phyloP scores from a whole-genome alignment of 2,113 vertebrate species.

The Raja brachyura region DNA sequence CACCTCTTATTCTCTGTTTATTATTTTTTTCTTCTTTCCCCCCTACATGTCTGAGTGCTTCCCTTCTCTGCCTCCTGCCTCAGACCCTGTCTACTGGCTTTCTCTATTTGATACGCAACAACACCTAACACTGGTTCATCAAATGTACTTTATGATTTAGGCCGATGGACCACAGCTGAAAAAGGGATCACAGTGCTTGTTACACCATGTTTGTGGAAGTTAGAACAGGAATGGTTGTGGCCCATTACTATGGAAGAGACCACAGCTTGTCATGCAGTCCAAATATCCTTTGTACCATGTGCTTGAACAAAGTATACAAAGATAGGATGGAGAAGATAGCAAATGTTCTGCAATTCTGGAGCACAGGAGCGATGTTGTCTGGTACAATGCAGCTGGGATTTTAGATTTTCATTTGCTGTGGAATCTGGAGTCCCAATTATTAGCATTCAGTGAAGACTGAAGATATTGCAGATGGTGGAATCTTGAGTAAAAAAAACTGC shows the following conservation, averaged over 20 bases:
- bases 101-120: no score
- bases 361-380: not conserved
- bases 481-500: no score
- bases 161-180: not conserved
- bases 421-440: not conserved
- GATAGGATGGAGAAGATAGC: not conserved
- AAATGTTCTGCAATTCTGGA: not conserved
- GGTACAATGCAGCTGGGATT: not conserved
- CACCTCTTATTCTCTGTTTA: no score
- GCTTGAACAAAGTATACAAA: not conserved
- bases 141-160: not conserved
- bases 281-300: not conserved
- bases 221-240: not conserved
- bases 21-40: no score
- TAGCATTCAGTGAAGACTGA: no score
- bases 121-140: not conserved
- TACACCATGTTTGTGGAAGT: not conserved
- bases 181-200: no score
- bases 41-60: no score
- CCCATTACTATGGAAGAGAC: not conserved
- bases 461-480: no score
- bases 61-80: no score
- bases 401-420: not conserved
- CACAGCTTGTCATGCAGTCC: not conserved
- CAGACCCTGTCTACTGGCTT: no score